Base-by-base conservation (phyloP, 1,140 invertebrate genomes). In the Aphelinus certus region DNA sequence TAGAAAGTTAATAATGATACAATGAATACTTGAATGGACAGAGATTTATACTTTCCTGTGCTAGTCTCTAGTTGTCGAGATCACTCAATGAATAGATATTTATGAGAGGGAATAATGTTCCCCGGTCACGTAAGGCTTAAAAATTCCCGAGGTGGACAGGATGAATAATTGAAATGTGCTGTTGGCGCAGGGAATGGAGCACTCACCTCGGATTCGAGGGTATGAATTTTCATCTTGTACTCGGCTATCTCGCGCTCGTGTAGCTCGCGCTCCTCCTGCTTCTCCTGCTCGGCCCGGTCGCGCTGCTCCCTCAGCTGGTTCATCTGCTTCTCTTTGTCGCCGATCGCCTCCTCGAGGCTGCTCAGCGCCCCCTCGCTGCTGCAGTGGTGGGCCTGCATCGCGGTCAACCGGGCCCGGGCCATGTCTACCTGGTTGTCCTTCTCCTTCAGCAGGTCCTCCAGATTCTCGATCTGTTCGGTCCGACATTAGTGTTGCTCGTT, bases 401-500 rank as follows among this genome's bases (percentile, higher is more conserved):
- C 93, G 10, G 94, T 94, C 7, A 97, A 85, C 71, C 97, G 91
- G 10, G 95, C 94, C 77, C 96, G 90, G 0, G 97, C 95, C 93
- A 97, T 96, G 81, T 97, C 96, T 71, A 99, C 95, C 89, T 98
- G 96, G 85, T 97, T 97, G 86, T 99, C 98, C 88, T 99, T 99
- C 86, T 99, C 97, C 88, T 97, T 97, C 7, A 99, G 90, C 63
- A 98, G 89, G 84, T 98, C 97, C 90, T 99, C 98, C 58, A 99
- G 88, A 86, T 98, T 98, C 88, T 99, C 97, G 85, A 98, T 97
- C 96, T 98, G 79, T 71, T 69, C 79, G 58, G 26, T 26, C 26
- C 26, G 26, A 26, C 26, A 26, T 53, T 51, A 66, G 48, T 66
- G 64, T 26, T 66, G 26, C 26, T 26, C 26, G 26, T 26, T 26